Base-by-base conservation (phyloP, 53 echinoderm and acorn worm genomes). In the Luidia sarsii region DNA sequence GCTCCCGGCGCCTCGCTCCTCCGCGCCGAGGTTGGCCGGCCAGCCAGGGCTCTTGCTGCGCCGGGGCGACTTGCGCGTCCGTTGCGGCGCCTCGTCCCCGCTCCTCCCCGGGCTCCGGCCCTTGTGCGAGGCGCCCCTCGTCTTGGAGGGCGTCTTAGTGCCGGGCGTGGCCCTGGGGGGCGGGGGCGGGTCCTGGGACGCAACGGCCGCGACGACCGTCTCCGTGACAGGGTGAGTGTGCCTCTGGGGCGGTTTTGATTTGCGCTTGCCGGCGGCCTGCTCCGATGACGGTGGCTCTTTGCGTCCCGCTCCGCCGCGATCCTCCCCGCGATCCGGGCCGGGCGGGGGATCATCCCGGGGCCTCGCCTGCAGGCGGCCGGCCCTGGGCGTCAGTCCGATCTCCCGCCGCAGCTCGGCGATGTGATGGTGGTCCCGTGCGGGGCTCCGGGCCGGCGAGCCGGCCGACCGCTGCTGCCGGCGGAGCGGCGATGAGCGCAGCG, bases 201-300 rank as follows among this genome's bases (percentile, higher is more conserved):
- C 39, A 23, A 74, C 20, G 61, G 60, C n/a, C 18, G 55, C 32
- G 31, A 77, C 77, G 7, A 77, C 77, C 14, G 77, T 77, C 46
- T 77, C 77, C 20, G 77, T 72, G 25, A 15, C 4, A 2, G 39
- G 32, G 29, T 61, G 24, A 0, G 77, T 43, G 30, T 77, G 77
- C 50, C 61, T 77, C 24, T 48, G 77, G 45, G 77, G 77, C 18
- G 77, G 59, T 29, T 38, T 60, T 41, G 77, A 60, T 61, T 77
- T 77, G 1, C 77, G 62, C 48, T 77, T 77, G 46, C 77, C 48
- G 25, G 25, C 61, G n/a, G n/a, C n/a, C n/a, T n/a, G n/a, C n/a
- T n/a, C n/a, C n/a, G n/a, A n/a, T n/a, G n/a, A n/a, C n/a, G n/a
- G n/a, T n/a, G n/a, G 38, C 35, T 74, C 3, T 19, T 39, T 25